Evolutionary conservation across 2,113 vertebrate species (phyloP).

Genomic region (Psophia crepitans): DNA sequence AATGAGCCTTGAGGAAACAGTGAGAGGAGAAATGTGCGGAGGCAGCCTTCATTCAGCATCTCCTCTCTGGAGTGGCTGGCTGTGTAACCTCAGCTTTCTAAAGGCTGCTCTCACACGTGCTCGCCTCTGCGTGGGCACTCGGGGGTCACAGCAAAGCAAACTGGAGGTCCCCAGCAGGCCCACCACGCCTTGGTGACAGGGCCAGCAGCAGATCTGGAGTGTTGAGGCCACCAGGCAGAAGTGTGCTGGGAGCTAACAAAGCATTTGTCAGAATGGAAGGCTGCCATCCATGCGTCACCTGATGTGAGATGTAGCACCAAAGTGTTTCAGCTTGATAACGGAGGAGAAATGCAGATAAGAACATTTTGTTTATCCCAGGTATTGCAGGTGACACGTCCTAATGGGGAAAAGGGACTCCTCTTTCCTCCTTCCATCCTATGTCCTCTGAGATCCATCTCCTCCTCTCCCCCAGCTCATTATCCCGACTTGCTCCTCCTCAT

Average conservation of each 20-base stretch:
- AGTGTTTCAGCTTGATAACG: not conserved
- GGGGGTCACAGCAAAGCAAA: not conserved
- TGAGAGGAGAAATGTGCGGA: not conserved
- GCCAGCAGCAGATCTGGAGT: not conserved
- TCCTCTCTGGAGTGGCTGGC: rapidly evolving
- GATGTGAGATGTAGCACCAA: rapidly evolving
- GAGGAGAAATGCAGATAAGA: not conserved
- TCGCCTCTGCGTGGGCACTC: not conserved
- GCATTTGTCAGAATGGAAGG: not conserved
- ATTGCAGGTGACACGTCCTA: not conserved
- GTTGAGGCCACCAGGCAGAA: not conserved
- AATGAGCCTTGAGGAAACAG: not conserved
- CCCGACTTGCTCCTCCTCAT: not conserved
- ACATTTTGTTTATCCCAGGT: not conserved
- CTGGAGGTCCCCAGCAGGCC: not conserved
- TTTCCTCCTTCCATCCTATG: not conserved
- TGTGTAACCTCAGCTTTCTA: not conserved
- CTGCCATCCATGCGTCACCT: not conserved
- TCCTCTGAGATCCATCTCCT: not conserved
- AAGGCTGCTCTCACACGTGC: not conserved
- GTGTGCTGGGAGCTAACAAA: not conserved
- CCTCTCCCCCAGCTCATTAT: not conserved
- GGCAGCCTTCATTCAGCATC: rapidly evolving
- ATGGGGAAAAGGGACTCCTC: not conserved
- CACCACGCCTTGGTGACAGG: not conserved